Evolutionary conservation across 2,113 vertebrate species (phyloP), one percentile per base, ranked within the genome.

Genomic region (Ammodramus savannarum): DNA sequence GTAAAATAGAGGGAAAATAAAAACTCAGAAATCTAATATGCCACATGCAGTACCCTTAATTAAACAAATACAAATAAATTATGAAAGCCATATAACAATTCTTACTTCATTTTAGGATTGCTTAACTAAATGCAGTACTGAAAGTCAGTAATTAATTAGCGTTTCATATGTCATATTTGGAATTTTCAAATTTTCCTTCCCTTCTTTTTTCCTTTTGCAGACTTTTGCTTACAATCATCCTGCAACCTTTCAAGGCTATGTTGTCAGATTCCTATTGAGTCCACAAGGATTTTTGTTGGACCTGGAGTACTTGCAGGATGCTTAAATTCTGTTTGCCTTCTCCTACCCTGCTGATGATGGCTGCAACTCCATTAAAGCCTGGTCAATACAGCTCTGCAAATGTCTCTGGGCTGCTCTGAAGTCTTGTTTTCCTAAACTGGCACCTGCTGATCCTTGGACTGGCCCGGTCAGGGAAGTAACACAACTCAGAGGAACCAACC

Each of bases 1-100:
- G 7, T 17, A 74, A 76, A 84, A 61, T 10, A 7, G 15, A 1
- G 9, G 1, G 2, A 0, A 7, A 74, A 22, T 19, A 44, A 32
- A 66, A 31, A 26, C 6, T 25, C 27, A 43, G 9, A 72, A 49
- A 80, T 69, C 4, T 0, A 73, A 76, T 65, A 39, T 68, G 26
- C 11, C 48, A 39, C 1, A 0, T 19, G 8, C 7, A 58, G 10
- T 51, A 55, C 1, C 6, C 16, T 73, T 43, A 68, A 71, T 44
- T 79, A 79, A 75, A 83, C 21, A 10, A 65, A 63, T 25, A 27
- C 2, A 79, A 61, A 65, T 25, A 17, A 16, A 49, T 36, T 66
- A 65, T 23, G 16, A 88, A 57, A 58, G 4, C 6, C 22, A n/a
- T 27, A 17, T 34, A 73, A 51, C 6, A 49, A 57, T 69, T 68